These are phyloP conservation scores for Garra rufa DNA, from an alignment of 2,113 vertebrate genomes.

Conservation along the genomic window DNA sequence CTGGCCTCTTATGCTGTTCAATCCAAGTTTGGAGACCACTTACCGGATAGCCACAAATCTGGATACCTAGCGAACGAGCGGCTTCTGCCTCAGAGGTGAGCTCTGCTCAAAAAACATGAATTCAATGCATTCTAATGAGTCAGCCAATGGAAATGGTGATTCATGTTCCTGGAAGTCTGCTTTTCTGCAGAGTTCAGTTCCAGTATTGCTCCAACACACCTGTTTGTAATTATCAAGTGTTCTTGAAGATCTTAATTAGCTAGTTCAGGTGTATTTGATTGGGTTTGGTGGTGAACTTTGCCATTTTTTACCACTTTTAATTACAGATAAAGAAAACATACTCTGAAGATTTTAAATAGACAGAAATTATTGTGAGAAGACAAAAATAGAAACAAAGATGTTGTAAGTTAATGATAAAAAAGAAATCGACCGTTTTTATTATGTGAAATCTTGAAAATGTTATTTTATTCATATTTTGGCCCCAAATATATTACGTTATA, in stretches of 20 bases:
- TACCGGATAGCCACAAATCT: slow-evolving; percentile 76
- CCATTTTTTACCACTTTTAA: not conserved
- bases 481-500: not conserved
- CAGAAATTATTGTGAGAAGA: too few species aligned
- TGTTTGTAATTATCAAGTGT: not conserved
- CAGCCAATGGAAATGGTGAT: not conserved
- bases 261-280: not conserved
- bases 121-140: not conserved
- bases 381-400: not conserved
- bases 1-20: slow-evolving; percentile 95
- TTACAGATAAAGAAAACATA: not conserved
- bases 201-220: not conserved
- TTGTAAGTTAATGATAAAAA: not conserved
- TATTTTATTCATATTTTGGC: not conserved
- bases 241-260: not conserved
- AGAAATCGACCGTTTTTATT: too few species aligned
- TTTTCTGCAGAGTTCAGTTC: not conserved
- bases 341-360: not conserved
- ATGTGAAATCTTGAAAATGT: not conserved
- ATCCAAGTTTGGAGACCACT: slow-evolving; percentile 90
- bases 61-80: slow-evolving; percentile 87
- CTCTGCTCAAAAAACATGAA: not conserved
- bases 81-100: slow-evolving; percentile 90
- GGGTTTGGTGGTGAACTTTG: not conserved
- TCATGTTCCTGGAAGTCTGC: not conserved